Percentiles rank a stretch among this genome's conserved stretches.
phyloP scores from a whole-genome alignment of 2,888 invertebrate species.

The Cistogaster globosa region DNA sequence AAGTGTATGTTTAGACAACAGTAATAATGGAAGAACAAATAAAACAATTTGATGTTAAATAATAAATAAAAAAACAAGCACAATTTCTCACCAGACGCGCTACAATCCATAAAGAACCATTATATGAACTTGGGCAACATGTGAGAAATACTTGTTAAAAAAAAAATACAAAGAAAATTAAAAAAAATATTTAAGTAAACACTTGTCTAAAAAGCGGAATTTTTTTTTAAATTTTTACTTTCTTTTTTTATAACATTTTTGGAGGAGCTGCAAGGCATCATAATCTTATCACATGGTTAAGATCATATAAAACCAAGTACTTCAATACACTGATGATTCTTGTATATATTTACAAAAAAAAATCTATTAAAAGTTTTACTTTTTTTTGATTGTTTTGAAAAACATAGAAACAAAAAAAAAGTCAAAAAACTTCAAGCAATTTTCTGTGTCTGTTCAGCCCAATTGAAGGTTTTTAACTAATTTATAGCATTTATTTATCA shows the following conservation, averaged over 20 bases:
- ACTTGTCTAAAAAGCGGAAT: slow-evolving; percentile 36
- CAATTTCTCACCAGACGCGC: slow-evolving; percentile 38
- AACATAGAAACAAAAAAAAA: background rate
- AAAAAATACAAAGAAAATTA: background rate
- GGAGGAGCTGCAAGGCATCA: slow-evolving; percentile 54
- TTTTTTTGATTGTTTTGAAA: background rate
- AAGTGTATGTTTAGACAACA: slow-evolving; percentile 40
- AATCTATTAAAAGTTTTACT: slow-evolving; percentile 4
- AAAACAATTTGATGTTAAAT: slow-evolving; percentile 1
- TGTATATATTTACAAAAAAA: background rate
- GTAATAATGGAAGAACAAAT: background rate
- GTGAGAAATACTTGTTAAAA: background rate
- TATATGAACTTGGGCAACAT: slow-evolving; percentile 1
- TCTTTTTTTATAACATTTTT: slow-evolving; percentile 25
- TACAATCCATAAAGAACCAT: background rate
- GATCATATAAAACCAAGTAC: slow-evolving; percentile 41
- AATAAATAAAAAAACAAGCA: background rate
- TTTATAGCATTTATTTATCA: slow-evolving; percentile 67
- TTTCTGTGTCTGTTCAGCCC: slow-evolving; percentile 35
- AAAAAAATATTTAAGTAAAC: slow-evolving; percentile 11
- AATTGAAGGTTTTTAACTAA: slow-evolving; percentile 64
- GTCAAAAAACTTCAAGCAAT: background rate
- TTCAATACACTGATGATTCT: background rate
- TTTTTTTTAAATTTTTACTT: slow-evolving; percentile 27
- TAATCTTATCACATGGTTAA: slow-evolving; percentile 48